phyloP scores from a whole-genome alignment of 2,113 vertebrate species.

The Chinchilla lanigera region DNA sequence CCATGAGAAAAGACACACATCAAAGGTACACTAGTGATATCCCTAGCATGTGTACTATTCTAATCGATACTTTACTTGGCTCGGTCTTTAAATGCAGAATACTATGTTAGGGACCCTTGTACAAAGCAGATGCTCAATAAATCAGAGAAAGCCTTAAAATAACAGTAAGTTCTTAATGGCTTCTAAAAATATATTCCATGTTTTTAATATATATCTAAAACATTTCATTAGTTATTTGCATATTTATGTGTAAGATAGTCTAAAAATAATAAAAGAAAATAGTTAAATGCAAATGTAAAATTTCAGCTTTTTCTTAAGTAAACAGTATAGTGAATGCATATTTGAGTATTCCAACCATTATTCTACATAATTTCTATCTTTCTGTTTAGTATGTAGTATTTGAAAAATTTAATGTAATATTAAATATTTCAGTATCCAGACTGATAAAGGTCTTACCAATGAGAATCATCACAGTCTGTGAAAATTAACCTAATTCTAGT shows the following conservation, averaged over 20 bases:
- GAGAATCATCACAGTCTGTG: neutral
- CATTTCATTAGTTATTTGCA: neutral
- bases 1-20: neutral
- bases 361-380: conserved; percentile 30
- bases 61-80: neutral
- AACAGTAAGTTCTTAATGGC: conserved; percentile 26
- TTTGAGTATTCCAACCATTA: neutral
- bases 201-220: conserved; percentile 38
- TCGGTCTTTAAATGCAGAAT: neutral
- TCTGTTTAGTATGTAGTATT: neutral
- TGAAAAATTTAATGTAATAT: neutral
- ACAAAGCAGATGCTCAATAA: neutral
- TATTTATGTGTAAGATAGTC: neutral
- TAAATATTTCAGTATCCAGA: conserved; percentile 28
- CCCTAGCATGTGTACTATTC: neutral
- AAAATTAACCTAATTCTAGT: conserved; percentile 41
- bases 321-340: neutral
- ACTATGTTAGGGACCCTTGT: neutral
- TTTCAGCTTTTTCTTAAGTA: neutral
- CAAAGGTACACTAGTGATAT: neutral
- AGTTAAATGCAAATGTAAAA: conserved; percentile 12
- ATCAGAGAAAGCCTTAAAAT: neutral
- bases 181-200: neutral
- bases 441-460: conserved; percentile 39
- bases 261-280: conserved; percentile 14